phyloP scores from a whole-genome alignment of 2,113 vertebrate genomes.

The Caloenas nicobarica region DNA sequence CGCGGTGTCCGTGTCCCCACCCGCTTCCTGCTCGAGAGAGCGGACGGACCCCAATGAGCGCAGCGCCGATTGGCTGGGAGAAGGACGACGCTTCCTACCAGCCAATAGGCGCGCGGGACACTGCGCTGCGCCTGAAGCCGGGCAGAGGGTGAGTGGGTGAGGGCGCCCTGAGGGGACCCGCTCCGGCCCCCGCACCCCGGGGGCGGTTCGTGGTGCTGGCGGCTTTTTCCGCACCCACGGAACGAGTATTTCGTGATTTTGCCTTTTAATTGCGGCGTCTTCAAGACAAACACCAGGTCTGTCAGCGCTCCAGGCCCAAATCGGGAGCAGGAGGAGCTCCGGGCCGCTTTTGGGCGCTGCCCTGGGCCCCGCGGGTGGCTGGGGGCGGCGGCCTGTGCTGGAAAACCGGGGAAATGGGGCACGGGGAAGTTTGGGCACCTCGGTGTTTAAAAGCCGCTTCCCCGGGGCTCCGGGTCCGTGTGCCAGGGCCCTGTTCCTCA shows the following conservation, averaged over 20 bases:
- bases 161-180: background rate
- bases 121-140: background rate
- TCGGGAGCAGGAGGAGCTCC: background rate
- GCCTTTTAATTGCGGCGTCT: background rate
- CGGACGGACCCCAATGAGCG: background rate
- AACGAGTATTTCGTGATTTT: background rate
- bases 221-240: no score
- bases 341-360: rapidly evolving
- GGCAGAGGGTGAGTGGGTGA: background rate
- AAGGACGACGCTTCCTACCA: rapidly evolving
- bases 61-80: background rate
- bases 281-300: rapidly evolving
- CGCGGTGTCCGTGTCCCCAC: background rate
- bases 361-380: rapidly evolving
- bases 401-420: rapidly evolving
- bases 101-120: constrained; percentile 29
- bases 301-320: rapidly evolving
- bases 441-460: rapidly evolving
- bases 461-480: rapidly evolving
- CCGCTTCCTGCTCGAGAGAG: background rate
- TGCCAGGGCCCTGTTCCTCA: background rate
- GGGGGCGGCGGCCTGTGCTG: background rate
- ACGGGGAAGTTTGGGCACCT: rapidly evolving
- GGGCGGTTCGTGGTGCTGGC: rapidly evolving
- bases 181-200: no score